phyloP scores from a whole-genome alignment of 2,113 vertebrate genomes.

The Dipodomys stephensi region DNA sequence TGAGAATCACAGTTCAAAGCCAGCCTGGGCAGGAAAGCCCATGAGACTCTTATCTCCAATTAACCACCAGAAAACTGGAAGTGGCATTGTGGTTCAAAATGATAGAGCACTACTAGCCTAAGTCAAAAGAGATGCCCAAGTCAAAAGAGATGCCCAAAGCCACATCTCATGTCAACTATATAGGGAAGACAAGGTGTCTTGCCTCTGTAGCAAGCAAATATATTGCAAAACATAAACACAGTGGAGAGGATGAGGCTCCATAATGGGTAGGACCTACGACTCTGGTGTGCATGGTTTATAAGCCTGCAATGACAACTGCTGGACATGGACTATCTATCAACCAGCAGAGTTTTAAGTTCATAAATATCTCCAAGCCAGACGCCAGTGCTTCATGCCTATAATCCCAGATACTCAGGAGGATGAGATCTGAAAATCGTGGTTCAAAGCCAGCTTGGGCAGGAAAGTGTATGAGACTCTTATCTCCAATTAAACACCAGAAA shows the following conservation, averaged over 20 bases:
- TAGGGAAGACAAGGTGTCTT: slow-evolving; percentile 6
- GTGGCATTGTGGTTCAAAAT: too few species aligned
- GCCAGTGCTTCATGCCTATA: too few species aligned
- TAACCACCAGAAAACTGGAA: too few species aligned
- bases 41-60: too few species aligned
- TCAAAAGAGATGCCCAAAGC: slow-evolving; percentile 37
- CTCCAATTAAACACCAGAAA: too few species aligned
- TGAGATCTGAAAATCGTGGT: too few species aligned
- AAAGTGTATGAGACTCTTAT: too few species aligned
- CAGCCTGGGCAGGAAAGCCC: too few species aligned
- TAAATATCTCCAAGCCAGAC: not conserved
- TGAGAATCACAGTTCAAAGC: too few species aligned
- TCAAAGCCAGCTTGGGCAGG: too few species aligned
- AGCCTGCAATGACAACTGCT: not conserved
- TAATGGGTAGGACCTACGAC: not conserved
- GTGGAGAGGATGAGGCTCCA: not conserved
- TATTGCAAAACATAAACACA: not conserved
- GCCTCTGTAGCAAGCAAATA: slow-evolving; percentile 1
- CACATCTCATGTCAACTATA: not conserved
- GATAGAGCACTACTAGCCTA: not conserved
- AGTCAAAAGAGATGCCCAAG: slow-evolving; percentile 41
- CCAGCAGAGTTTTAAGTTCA: slow-evolving; percentile 12
- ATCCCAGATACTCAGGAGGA: too few species aligned
- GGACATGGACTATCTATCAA: not conserved
- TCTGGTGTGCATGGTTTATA: not conserved